Base-by-base conservation (phyloP, 1,140 invertebrate species). In the Agraylea sexmaculata region DNA sequence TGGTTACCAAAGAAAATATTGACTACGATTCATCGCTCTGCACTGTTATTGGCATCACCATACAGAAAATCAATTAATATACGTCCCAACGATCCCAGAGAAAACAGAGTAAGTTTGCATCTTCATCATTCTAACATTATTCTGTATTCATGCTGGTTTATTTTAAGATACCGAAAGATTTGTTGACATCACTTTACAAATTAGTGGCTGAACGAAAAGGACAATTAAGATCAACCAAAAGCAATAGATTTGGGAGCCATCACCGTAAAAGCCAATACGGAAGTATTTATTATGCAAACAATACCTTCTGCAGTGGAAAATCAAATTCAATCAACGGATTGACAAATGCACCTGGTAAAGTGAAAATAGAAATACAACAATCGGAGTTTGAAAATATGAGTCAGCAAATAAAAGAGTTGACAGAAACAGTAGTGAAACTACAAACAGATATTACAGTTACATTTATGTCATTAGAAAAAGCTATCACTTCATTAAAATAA, bases 11-110 rank as follows among this genome's bases (percentile, higher is more conserved):
- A 59, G 20, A 71, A 70, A 37, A 53, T 85, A 8, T 63, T 85
- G 15, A 60, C 66, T 3, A 62, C 77, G 7, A 70, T 81, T 21
- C 74, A 82, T 42, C 71, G 69, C 36, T 74, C 75, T 13, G 82
- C 83, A 0, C 54, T 87, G 8, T 55, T 88, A 8, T 66, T 84
- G 11, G 76, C 75, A 8, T 77, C 78, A 1, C 73, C 79, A 4
- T 75, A 80, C 54, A 74, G 79, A 35, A 77, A 77, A 38, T 69
- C 73, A 3, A 69, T 83, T 18, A 77, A 77, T 46, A 74, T 83
- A 28, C 65, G 75, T 27, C 84, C 83, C 0, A 87, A 87, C 52
- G 83, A 86, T 62, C 83, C 83, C 0, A 60, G 82, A 28, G 83
- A 87, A 50, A 79, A 71, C 33, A 70, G 79, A 49, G 62, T 66